Conservation (phyloP, 2,113 vertebrate genomes). For the Atractosteus spatula region DNA sequence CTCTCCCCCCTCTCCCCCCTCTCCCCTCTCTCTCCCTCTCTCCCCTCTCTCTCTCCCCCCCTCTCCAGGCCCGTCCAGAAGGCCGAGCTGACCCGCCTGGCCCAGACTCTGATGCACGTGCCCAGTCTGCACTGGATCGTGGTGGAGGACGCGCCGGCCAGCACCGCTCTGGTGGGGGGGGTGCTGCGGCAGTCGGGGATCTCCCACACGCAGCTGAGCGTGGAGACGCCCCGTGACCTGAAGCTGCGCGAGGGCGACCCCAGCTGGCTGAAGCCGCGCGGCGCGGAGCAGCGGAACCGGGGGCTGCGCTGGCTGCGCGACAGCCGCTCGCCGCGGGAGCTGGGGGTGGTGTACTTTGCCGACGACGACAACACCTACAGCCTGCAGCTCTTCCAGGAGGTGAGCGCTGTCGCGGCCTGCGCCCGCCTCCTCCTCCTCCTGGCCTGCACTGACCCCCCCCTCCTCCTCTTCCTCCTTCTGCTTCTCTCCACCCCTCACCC, state of each 20-base stretch:
- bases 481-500: too few species aligned
- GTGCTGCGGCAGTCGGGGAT: conserved; percentile 63
- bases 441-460: neutral
- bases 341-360: conserved; percentile 74
- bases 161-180: conserved; percentile 57
- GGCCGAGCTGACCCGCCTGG: conserved; percentile 71
- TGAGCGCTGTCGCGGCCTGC: conserved; percentile 22
- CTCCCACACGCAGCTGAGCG: conserved; percentile 67
- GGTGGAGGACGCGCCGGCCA: conserved; percentile 69
- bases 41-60: too few species aligned
- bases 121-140: conserved; percentile 75
- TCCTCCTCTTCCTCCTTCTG: too few species aligned
- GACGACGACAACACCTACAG: conserved; percentile 81
- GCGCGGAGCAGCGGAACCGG: conserved; percentile 74
- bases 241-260: conserved; percentile 75
- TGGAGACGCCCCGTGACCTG: conserved; percentile 61
- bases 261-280: conserved; percentile 76
- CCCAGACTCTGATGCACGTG: conserved; percentile 72
- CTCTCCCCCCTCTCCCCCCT: too few species aligned
- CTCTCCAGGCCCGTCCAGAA: conserved; percentile 69
- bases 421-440: neutral
- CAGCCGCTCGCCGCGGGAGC: conserved; percentile 40
- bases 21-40: too few species aligned
- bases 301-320: conserved; percentile 73
- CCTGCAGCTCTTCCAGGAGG: conserved; percentile 74